Conservation (phyloP, 2,888 invertebrate species). For the Melanostoma scalare region DNA sequence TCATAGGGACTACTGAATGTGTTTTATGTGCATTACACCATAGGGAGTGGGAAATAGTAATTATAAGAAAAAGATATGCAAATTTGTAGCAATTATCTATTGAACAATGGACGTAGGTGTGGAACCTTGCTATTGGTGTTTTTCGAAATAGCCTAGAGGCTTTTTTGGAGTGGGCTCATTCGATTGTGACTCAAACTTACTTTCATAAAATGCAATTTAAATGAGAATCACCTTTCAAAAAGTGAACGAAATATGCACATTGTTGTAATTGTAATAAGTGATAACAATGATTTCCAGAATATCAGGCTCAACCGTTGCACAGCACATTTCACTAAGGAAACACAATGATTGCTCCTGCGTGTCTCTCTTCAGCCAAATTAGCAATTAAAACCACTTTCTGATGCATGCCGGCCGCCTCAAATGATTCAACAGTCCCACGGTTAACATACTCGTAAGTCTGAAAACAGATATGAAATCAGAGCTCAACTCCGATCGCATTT, state of each 20-base stretch:
- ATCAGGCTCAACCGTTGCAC: constrained; percentile 30
- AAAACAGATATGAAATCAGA: constrained; percentile 50
- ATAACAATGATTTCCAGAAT: constrained; percentile 16
- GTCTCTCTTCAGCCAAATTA: constrained; percentile 26
- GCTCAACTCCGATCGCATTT: constrained; percentile 59
- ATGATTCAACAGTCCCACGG: constrained; percentile 22
- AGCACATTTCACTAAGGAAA: constrained; percentile 30
- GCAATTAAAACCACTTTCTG: constrained; percentile 37
- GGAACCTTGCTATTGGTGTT: constrained; percentile 20
- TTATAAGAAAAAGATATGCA: constrained; percentile 59
- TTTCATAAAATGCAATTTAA: too few relatives aligned
- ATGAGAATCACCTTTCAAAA: too few relatives aligned
- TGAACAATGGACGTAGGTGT: constrained; percentile 38
- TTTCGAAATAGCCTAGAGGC: constrained; percentile 9
- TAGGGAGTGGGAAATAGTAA: constrained; percentile 23
- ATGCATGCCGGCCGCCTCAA: constrained; percentile 6
- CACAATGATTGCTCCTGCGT: constrained; percentile 53
- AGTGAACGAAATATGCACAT: too few relatives aligned
- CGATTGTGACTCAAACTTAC: too few relatives aligned
- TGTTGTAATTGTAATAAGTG: not conserved
- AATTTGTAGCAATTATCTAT: constrained; percentile 64
- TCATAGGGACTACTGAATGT: too few relatives aligned
- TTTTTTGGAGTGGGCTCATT: not conserved
- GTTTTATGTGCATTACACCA: constrained; percentile 4
- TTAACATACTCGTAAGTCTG: not conserved